Evolutionary conservation across 2,113 vertebrate species (phyloP).

Genomic region (Casuarius casuarius): DNA sequence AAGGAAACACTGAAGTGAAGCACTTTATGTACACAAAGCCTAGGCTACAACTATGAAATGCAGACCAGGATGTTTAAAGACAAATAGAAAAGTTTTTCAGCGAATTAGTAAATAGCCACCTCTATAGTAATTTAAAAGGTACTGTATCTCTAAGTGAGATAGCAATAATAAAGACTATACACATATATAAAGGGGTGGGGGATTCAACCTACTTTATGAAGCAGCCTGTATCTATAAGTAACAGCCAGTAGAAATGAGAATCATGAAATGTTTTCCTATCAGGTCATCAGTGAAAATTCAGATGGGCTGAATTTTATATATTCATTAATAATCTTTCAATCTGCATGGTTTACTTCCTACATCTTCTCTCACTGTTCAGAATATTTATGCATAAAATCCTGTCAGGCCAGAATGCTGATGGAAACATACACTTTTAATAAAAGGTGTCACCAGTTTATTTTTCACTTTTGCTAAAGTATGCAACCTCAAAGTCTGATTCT

Average conservation of each 20-base stretch:
- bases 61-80: neutral
- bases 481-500: neutral
- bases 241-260: neutral
- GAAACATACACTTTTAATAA: rapidly evolving
- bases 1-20: neutral
- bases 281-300: neutral
- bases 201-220: neutral
- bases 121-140: neutral
- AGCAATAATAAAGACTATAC: neutral
- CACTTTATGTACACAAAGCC: neutral
- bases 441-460: neutral
- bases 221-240: neutral
- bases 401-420: neutral
- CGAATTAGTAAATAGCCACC: neutral
- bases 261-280: neutral
- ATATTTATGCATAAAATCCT: neutral
- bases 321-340: neutral
- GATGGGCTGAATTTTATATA: neutral
- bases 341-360: neutral
- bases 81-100: neutral
- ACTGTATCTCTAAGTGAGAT: neutral
- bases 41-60: rapidly evolving
- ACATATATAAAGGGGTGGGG: neutral
- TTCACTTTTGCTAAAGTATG: neutral
- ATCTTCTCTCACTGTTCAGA: neutral